These are phyloP conservation scores for Taurulus bubalis DNA, from an alignment of 2,113 vertebrate species.

Conservation along the genomic window DNA sequence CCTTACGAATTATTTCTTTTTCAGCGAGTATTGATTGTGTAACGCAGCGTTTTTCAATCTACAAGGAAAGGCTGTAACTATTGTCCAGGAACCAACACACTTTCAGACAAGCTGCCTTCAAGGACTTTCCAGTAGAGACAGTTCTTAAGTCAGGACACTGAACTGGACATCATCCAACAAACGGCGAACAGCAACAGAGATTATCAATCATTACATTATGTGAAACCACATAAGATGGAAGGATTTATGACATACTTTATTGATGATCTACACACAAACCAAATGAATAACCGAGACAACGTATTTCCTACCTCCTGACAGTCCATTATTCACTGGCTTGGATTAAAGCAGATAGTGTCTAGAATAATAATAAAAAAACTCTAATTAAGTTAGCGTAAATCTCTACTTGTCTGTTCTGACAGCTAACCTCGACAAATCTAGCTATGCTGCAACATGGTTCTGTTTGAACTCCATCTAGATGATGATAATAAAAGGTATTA, in stretches of 20 bases:
- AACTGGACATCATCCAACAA: constrained; percentile 9
- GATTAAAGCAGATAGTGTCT: constrained; percentile 40
- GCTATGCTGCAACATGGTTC: background rate
- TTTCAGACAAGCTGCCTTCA: constrained; percentile 5
- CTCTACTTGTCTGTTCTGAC: constrained; percentile 51
- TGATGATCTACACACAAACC: constrained; percentile 31
- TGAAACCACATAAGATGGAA: background rate
- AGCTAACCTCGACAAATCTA: constrained; percentile 40
- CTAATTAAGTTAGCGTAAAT: constrained; percentile 59
- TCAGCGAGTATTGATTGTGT: constrained; percentile 52
- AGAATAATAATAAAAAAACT: constrained; percentile 57
- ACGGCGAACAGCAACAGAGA: background rate
- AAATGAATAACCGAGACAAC: constrained; percentile 39
- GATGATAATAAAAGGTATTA: constrained; percentile 43
- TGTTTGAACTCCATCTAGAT: constrained; percentile 48
- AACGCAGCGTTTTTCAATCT: background rate
- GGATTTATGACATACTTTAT: constrained; percentile 32
- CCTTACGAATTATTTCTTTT: constrained; percentile 43
- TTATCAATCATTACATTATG: background rate
- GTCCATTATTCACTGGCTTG: constrained; percentile 48
- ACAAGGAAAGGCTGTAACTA: background rate
- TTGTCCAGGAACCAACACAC: background rate
- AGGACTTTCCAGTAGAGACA: background rate
- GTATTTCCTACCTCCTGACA: constrained; percentile 40
- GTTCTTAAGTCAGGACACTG: constrained; percentile 1